phyloP scores from a whole-genome alignment of 2,888 invertebrate genomes.

The Hydraecia micacea region DNA sequence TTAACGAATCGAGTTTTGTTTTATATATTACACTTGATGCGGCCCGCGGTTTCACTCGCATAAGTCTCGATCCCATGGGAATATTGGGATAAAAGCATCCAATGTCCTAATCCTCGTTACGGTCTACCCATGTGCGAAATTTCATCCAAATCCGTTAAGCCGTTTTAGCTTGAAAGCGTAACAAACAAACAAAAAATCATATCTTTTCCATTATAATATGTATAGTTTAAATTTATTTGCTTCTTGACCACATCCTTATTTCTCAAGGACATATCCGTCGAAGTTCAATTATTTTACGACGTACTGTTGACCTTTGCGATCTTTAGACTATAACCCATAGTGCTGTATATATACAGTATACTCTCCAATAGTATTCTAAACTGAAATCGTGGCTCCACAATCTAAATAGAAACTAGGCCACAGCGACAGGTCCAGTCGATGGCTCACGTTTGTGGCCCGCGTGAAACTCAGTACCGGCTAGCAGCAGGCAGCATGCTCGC shows the following conservation, averaged over 20 bases:
- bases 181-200: background rate
- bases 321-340: background rate
- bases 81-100: background rate
- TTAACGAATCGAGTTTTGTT: background rate
- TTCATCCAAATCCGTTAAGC: background rate
- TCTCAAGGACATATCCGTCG: background rate
- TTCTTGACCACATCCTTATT: conserved; percentile 14
- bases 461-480: conserved; percentile 38
- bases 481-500: background rate
- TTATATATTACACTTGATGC: background rate
- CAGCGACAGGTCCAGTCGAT: conserved; percentile 49
- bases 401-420: conserved; percentile 47
- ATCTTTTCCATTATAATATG: too few relatives aligned
- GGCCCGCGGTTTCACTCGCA: background rate
- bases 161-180: background rate
- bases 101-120: background rate
- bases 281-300: background rate
- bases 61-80: background rate
- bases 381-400: conserved; percentile 47
- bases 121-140: background rate
- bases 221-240: background rate
- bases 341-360: background rate
- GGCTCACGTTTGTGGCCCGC: conserved; percentile 37
- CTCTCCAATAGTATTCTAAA: conserved; percentile 9
- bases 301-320: conserved; percentile 9